Percentiles rank a stretch among this genome's conserved stretches.
These are phyloP conservation scores for Montipora cactus DNA, from an alignment of 64 coral and sea anemone genomes.

Conservation along the genomic window DNA sequence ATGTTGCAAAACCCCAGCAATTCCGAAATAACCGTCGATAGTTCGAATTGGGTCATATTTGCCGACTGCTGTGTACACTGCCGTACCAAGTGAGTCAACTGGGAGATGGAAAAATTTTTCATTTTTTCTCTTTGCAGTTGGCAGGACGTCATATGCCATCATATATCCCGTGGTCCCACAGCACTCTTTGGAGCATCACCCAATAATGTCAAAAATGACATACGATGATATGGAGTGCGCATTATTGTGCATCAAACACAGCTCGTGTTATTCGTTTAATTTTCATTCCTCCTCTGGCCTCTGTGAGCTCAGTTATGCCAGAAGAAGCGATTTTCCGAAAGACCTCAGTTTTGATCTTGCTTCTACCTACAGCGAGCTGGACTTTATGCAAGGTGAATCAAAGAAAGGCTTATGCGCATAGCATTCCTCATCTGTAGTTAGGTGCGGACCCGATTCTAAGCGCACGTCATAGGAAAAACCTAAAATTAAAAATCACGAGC, in stretches of 20 bases:
- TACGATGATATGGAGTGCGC: conserved; percentile 20
- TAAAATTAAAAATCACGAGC: no score
- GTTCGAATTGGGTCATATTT: no score
- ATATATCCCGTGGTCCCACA: conserved; percentile 3
- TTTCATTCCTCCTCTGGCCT: not conserved
- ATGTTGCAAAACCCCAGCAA: no score
- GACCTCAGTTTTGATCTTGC: not conserved
- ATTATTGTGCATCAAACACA: conserved; percentile 17
- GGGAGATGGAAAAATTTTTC: not conserved
- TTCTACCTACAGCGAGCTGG: conserved; percentile 18
- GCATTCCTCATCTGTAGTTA: not conserved
- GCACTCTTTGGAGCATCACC: not conserved
- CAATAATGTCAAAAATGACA: not conserved
- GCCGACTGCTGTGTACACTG: no score
- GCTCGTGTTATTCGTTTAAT: conserved; percentile 39
- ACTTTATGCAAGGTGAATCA: not conserved
- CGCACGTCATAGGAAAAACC: no score
- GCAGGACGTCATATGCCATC: conserved; percentile 9
- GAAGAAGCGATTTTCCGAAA: not conserved
- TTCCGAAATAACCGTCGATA: no score
- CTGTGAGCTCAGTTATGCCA: conserved; percentile 35
- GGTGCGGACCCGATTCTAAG: no score
- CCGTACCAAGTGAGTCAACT: no score
- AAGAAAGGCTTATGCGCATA: not conserved
- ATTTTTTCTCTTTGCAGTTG: not conserved